Base-by-base conservation (phyloP, 2,888 invertebrate species). In the Ophion obscuratus region DNA sequence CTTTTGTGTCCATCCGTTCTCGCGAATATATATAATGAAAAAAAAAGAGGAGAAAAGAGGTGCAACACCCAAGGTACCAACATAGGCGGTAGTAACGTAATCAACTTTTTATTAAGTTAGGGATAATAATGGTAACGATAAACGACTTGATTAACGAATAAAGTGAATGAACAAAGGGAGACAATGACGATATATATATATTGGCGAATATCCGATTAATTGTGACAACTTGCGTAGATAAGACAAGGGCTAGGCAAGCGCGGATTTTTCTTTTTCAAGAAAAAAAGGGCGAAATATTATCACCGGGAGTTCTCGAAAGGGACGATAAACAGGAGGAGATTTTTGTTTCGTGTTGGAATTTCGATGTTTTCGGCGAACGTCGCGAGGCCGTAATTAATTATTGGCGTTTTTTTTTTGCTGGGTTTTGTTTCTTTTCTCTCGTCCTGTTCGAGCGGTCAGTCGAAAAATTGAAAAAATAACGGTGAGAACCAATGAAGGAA, bases 71-170 rank as follows among this genome's bases (percentile, higher is more conserved):
- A 68, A 82, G 75, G 74, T 73, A 83, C 71, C 71, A 77, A 78
- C 80, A 81, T 84, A 85, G 81, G 36, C 83, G 80, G 77, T 83
- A 85, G 83, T 64, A 89, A 89, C 91, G 88, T 92, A 91, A 90
- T 89, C 89, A 90, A 76, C 80, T 83, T 92, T 92, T 92, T 91
- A 92, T 92, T 91, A 92, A 90, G 88, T 84, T 90, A 89, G 88
- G 87, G 77, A 87, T 86, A 73, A 86, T 73, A 73, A 81, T 87
- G 68, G 83, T 79, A 84, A 88, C 83, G 81, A 84, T 83, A 76
- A 84, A 81, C 59, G 44, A 80, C 70, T 61, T 24, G 61, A 61
- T 20, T 61, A 61, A 9, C 14, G 61, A 59, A 76, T 77, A 44
- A 71, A 76, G 27, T 27, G 40, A 77, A 77, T 57, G 40, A 66